Percentiles rank a stretch among this genome's conserved stretches.
These are phyloP conservation scores for Cinclus cinclus DNA, from an alignment of 2,113 vertebrate species.

Conservation along the genomic window DNA sequence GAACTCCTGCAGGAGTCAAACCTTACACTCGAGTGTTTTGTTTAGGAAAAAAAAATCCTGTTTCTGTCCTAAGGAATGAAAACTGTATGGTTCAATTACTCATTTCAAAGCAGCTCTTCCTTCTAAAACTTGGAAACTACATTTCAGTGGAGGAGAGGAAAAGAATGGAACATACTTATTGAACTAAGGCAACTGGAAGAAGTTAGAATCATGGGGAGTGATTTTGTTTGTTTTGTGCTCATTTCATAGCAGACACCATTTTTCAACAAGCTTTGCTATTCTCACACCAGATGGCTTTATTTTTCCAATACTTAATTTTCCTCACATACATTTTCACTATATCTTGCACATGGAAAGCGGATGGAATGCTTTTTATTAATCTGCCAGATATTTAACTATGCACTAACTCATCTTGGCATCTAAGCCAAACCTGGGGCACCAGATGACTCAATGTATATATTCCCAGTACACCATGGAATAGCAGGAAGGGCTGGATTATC, in stretches of 20 bases:
- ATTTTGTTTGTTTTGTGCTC: conserved; percentile 32
- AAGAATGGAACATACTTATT: background rate
- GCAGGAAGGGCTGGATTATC: background rate
- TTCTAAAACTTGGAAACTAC: background rate
- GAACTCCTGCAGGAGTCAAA: background rate
- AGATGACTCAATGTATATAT: background rate
- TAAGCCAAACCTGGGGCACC: background rate
- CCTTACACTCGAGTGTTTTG: background rate
- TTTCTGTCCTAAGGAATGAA: background rate
- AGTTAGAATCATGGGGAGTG: background rate
- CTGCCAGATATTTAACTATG: background rate
- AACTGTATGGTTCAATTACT: background rate
- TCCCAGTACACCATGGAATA: background rate
- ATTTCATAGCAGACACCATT: conserved; percentile 6
- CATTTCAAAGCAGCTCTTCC: background rate
- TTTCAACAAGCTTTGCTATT: conserved; percentile 34
- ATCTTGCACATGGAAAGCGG: background rate
- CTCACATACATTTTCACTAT: background rate
- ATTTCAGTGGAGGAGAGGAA: background rate
- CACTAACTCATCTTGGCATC: background rate
- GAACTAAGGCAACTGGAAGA: background rate
- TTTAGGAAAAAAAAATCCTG: background rate
- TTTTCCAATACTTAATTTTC: conserved; percentile 12
- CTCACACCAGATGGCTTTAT: conserved; percentile 35
- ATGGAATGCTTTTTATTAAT: conserved; percentile 12